Base-by-base conservation (phyloP, 2,797 vertebrate species). In the Sebastes glaucus region DNA sequence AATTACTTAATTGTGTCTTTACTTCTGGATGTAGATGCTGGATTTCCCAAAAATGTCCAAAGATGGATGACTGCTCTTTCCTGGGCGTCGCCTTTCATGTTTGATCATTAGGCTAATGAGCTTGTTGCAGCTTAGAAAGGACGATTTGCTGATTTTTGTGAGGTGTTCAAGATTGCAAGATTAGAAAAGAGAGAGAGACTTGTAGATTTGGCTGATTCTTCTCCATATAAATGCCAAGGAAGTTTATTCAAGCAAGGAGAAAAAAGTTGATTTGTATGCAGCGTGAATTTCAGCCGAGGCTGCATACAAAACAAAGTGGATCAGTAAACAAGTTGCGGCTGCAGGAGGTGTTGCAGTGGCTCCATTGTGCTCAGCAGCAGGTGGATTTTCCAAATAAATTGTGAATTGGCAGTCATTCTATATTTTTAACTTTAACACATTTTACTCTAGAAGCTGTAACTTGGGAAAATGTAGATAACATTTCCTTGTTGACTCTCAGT, bases 71-170 rank as follows among this genome's bases (percentile, higher is more conserved):
- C 11, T 33, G 20, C 22, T 55, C 6, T 42, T 78, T 77, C 25
- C 57, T 33, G 53, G 35, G 27, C 1, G 5, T 71, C 23, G 6
- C 11, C 32, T 56, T 68, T 57, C 9, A 49, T 49, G 16, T 64
- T 63, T 80, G n/a, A 82, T 76, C 68, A 76, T 63, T 38, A 55
- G 18, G 23, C 75, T 62, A 67, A 82, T 66, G 79, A 75, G 18
- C 42, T 25, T 64, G 27, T n/a, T 63, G 66, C 38, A 69, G 68
- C 27, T 49, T 32, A 8, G 1, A 33, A 11, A 28, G 25, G 1
- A 33, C 2, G 2, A 33, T 14, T 33, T 67, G 27, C 20, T 63
- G 66, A 52, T 8, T 53, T 67, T 62, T 60, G 2, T 69, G 20
- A n/a, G 18, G 20, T 52, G 46, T 20, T 81, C 18, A 65, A 20